phyloP scores from a whole-genome alignment of 2,113 vertebrate genomes.

The Hucho hucho region DNA sequence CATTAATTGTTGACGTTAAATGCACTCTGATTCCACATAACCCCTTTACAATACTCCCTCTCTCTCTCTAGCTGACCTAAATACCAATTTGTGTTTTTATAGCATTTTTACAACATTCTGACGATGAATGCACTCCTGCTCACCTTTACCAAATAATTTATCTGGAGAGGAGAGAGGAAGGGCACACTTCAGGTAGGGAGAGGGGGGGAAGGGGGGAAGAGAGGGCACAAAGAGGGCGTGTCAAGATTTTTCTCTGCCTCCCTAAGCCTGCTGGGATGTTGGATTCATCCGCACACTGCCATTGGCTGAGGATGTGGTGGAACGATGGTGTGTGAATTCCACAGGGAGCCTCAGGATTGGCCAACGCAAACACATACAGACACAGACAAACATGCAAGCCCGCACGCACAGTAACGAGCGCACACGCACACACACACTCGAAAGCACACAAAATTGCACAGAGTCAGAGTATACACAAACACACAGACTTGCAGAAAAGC shows the following conservation, averaged over 20 bases:
- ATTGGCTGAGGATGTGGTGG: constrained; percentile 65
- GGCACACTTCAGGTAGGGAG: not conserved
- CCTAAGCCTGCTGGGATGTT: constrained; percentile 51
- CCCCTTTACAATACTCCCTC: constrained; percentile 9
- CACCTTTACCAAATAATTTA: not conserved
- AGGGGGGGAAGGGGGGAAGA: not conserved
- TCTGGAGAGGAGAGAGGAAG: not conserved
- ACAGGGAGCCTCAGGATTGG: constrained; percentile 55
- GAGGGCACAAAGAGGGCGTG: not conserved
- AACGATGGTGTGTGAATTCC: constrained; percentile 58
- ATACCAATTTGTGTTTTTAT: not conserved
- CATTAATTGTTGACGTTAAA: constrained; percentile 32
- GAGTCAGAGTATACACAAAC: not conserved
- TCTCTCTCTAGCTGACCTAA: not conserved
- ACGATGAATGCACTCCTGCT: not conserved
- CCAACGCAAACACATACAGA: constrained; percentile 15
- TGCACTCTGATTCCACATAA: constrained; percentile 35
- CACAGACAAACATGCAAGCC: constrained; percentile 18
- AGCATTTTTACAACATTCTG: no score
- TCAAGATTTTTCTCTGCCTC: constrained; percentile 9
- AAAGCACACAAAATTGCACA: no score
- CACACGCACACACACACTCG: not conserved
- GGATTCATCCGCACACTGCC: constrained; percentile 42
- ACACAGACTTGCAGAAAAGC: not conserved
- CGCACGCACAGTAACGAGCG: constrained; percentile 7